Base-by-base conservation (phyloP, 2,888 invertebrate species). In the Abrostola triplasia region DNA sequence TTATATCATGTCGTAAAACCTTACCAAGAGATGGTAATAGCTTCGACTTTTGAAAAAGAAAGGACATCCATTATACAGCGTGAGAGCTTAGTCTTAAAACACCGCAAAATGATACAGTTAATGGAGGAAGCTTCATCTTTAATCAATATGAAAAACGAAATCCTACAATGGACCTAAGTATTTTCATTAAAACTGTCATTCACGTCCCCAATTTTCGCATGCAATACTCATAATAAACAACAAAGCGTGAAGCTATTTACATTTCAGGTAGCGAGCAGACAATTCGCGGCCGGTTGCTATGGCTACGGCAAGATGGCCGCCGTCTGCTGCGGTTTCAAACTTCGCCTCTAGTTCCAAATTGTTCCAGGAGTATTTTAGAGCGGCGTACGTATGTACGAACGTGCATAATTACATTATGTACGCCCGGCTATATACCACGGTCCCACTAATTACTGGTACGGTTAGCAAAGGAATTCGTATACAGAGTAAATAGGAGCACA, bases 331-430 rank as follows among this genome's bases (percentile, higher is more conserved):
- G 93, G 93, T 93, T 92, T 86, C 90, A 88, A 93, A 92, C 90
- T 94, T 92, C 88, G 90, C 86, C 86, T 91, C 91, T 91, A 93
- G 92, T 93, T 92, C 92, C 92, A 93, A 93, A 94, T 94, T 94
- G 93, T 94, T 93, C 89, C 84, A 73, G 79, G 81, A 76, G 91
- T 92, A 90, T 92, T 93, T 90, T 90, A 92, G 93, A 90, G 89
- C 90, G 84, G 84, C 77, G 81, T 80, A 77, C 85, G 88, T 90
- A 90, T 90, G 90, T 91, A 91, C 86, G 87, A 88, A 86, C 86
- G 90, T 92, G 92, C 90, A 92, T 93, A 92, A 94, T 94, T 92
- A 93, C 89, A 87, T 93, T 92, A 92, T 93, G 83, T 92, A 91
- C 87, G 82, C 80, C 82, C 80, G 83, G 88, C 86, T 93, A 93